Evolutionary conservation across 2,113 vertebrate species (phyloP), one percentile per base, ranked within the genome.

Genomic region (Anoura caudifer): DNA sequence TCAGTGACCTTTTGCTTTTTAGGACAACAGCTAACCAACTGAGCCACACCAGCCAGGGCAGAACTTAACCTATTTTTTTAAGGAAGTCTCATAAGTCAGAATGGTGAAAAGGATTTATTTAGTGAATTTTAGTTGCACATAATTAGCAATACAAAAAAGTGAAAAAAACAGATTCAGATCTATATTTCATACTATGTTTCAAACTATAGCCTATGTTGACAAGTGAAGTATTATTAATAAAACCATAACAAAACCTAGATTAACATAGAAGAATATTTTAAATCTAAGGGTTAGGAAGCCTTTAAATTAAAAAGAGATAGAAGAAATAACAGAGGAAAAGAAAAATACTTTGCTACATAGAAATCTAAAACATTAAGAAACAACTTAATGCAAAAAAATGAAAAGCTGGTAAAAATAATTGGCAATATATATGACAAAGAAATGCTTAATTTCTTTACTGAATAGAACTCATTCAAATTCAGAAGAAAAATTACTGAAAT

Each of bases 311-410:
- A 93, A 87, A 52, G 73, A 50, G 38, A 75, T 38, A 73, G 41
- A 83, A 87, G 33, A 80, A 59, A 88, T 56, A 77, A 73, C 38
- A 85, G 33, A 77, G 6, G 6, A 15, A 93, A 94, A 72, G 12
- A 54, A 90, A 86, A 77, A 56, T 67, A 20, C 65, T 81, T 85
- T 73, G 7, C 87, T 92, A 65, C 54, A 28, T 28, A 92, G 70
- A 96, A 92, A 81, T 84, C 19, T 38, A 84, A 96, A 91, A 76
- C 26, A 83, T 90, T 26, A 59, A 90, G 54, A 94, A 82, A 79
- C 2, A 83, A 70, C 9, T 26, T 83, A 72, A 72, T 8, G 17
- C 28, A 73, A 89, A 70, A 76, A 87, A 43, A 93, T 36, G 41
- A 92, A 92, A 95, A 88, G 63, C 5, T 79, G 73, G 7, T 85